Conservation (phyloP, 2,113 vertebrate species). For the Aramus guarauna region DNA sequence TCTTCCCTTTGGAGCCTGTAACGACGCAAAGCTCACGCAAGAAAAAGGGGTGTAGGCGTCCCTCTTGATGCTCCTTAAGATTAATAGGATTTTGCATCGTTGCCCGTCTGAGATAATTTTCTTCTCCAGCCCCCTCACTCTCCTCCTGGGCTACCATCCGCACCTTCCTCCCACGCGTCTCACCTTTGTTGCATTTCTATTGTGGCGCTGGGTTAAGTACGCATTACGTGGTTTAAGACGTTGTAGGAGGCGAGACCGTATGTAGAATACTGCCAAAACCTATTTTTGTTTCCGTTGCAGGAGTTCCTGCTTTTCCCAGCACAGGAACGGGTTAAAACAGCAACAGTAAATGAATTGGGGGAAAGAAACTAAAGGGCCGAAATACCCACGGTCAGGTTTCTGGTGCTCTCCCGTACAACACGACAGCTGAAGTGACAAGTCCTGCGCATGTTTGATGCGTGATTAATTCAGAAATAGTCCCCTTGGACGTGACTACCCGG, state of each 20-base stretch:
- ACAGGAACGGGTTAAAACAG: neutral
- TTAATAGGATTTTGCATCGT: neutral
- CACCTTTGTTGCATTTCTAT: neutral
- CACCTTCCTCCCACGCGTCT: neutral
- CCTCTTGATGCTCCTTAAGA: neutral
- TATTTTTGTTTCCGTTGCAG: neutral
- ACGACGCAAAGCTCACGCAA: neutral
- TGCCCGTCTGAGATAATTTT: neutral
- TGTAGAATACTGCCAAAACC: fast-evolving
- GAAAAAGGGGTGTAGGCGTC: neutral
- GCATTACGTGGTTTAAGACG: fast-evolving
- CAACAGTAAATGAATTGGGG: neutral
- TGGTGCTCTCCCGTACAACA: neutral
- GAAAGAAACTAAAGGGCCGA: neutral
- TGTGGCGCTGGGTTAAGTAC: neutral
- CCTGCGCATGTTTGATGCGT: fast-evolving
- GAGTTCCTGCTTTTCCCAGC: neutral
- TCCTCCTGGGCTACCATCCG: neutral
- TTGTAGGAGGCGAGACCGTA: neutral
- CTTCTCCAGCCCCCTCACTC: neutral
- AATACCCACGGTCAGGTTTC: neutral
- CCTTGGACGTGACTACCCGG: neutral
- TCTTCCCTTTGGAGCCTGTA: neutral
- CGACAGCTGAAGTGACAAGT: neutral
- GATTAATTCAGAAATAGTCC: neutral